Base-by-base conservation (phyloP, 2,113 vertebrate species). In the Gulo gulo region DNA sequence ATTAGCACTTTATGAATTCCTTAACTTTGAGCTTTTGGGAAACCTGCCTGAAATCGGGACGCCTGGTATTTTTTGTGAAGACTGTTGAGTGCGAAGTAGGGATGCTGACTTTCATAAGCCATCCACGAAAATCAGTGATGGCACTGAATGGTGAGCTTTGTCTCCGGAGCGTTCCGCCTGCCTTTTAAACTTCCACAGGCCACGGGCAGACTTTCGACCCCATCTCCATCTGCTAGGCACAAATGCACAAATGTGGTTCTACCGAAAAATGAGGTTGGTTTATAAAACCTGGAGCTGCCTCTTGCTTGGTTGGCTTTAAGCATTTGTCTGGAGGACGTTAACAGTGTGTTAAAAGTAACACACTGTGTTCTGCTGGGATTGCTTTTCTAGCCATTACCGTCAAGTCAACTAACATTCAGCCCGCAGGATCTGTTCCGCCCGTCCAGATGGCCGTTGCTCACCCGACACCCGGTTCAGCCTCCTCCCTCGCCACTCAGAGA, bases 1-100 rank as follows among this genome's bases (percentile, higher is more conserved):
- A 69, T 91, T 80, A 84, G 69, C 12, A 39, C 42, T 57, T 92
- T 69, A 78, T 67, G 76, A 95, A 85, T 85, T 61, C 57, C 83
- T 85, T 50, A 55, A 94, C 82, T 88, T 88, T 34, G 78, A 91
- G 65, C 84, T 92, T 96, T 95, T 16, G 85, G 91, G 76, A 91
- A 88, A 52, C 63, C 36, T 0, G 1, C 31, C 23, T 84, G 85
- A 84, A 83, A 76, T 15, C 80, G 29, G 65, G 86, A 88, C 0
- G 2, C 71, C 50, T 29, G 57, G 65, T 45, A 7, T 36, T 45
- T 89, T 84, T 8, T 29, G 26, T 71, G 93, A 92, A 65, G 80
- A 20, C 6, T 36, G 45, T 47, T 39, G 34, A 71, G 45, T 29
- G n/a, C 76, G 14, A 80, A 87, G 50, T 16, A 29, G 57, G 5